Base-by-base conservation (phyloP, 2,797 vertebrate genomes). In the Cottoperca gobio region DNA sequence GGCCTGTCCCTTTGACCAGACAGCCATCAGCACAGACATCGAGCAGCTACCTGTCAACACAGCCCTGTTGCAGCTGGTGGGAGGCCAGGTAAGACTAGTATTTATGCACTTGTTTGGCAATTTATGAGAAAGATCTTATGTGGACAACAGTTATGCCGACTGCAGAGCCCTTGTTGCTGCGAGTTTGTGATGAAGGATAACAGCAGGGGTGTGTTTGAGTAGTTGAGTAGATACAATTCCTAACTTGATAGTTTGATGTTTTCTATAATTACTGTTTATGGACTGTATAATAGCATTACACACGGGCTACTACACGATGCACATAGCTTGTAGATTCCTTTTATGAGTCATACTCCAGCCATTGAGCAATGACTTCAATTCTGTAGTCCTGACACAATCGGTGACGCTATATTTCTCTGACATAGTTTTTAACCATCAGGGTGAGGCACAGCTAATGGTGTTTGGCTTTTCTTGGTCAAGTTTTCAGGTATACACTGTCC, bases 1-100 rank as follows among this genome's bases (percentile, higher is more conserved):
- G 95, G 98, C 98, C 86, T 99, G 98, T 92, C 98, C 98, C 52
- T 99, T 99, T 82, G 98, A 99, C 95, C 98, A 99, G 96, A 99
- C 98, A 77, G 96, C 97, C 94, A 99, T 99, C 94, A 99, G 96
- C 86, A 99, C 98, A 9, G 98, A 99, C 93, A 99, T 99, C 57
- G 98, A 99, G 85, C 97, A 98, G 91, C 96, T 99, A 77, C 98
- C 98, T 54, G 98, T 99, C 84, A 99, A 99, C 91, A 98, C 97
- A 4, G 98, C 98, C 68, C 95, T 99, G 92, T 92, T 99, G 89
- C 98, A 99, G 63, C 95, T 99, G 35, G 98, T 99, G 76, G 97
- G 98, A 86, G 97, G 97, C 94, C 98, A 99, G 97, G 97, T 99
- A 93, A 90, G 89, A 58, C 17, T 8, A 0, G 0, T n/a, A 26